Conservation (phyloP, 2,113 vertebrate species). For the Tretioscincus oriximinensis region DNA sequence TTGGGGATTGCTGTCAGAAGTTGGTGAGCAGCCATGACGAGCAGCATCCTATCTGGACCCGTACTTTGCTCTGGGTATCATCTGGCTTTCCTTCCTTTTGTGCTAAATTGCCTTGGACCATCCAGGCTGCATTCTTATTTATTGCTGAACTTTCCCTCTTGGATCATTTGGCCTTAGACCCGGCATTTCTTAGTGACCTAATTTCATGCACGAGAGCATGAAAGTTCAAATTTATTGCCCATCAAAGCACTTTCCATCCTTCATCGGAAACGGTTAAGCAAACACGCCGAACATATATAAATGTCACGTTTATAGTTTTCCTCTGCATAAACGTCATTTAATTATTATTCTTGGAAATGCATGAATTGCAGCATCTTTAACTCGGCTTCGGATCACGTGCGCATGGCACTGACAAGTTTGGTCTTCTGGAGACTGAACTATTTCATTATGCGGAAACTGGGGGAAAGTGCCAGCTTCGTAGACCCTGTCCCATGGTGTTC, state of each 20-base stretch:
- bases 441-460: too few species aligned
- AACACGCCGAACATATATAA: neutral
- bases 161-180: neutral
- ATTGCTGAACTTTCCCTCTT: neutral
- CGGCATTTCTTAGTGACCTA: neutral
- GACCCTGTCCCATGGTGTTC: too few species aligned
- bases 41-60: too few species aligned
- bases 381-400: neutral
- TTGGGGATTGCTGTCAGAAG: too few species aligned
- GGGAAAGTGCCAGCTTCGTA: too few species aligned
- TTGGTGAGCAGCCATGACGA: too few species aligned
- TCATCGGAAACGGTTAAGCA: neutral
- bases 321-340: neutral
- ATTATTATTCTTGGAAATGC: neutral
- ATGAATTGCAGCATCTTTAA: neutral
- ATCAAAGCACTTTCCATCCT: neutral
- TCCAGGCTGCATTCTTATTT: neutral
- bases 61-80: neutral
- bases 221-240: neutral
- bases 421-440: neutral
- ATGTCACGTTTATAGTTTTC: neutral
- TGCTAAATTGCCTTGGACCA: neutral
- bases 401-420: too few species aligned
- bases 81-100: neutral
- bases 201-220: neutral